Evolutionary conservation across 2,888 invertebrate species (phyloP).

Genomic region (Allygus modestus): DNA sequence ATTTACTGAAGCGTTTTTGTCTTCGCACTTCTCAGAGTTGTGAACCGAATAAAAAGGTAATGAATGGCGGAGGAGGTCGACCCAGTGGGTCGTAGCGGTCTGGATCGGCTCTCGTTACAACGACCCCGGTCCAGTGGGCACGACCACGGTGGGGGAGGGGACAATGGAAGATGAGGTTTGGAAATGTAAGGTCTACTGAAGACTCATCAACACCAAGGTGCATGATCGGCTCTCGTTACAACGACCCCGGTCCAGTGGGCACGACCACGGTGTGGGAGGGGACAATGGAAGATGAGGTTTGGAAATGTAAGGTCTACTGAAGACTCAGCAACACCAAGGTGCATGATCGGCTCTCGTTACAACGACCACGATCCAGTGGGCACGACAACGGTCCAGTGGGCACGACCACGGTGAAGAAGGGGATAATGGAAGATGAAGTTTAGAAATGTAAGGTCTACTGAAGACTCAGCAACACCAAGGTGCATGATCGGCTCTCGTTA

Average conservation of each 20-base stretch:
- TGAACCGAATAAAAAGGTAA: slow-evolving; percentile 64
- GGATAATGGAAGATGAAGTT: too few species aligned
- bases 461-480: too few species aligned
- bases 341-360: slow-evolving; percentile 45
- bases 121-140: slow-evolving; percentile 16
- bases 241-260: slow-evolving; percentile 6
- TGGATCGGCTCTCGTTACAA: slow-evolving; percentile 36
- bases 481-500: slow-evolving; percentile 43
- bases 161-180: too few species aligned
- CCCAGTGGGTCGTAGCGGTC: slow-evolving; percentile 24
- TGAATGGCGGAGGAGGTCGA: slow-evolving; percentile 57
- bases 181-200: too few species aligned
- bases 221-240: slow-evolving; percentile 43
- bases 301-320: too few species aligned
- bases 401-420: not conserved
- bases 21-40: slow-evolving; percentile 59
- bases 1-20: slow-evolving; percentile 55
- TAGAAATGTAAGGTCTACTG: too few species aligned
- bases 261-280: not conserved
- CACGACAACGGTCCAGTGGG: slow-evolving; percentile 6
- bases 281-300: too few species aligned
- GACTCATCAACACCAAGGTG: too few species aligned
- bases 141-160: not conserved
- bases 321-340: too few species aligned
- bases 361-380: slow-evolving; percentile 4